Percentiles rank a stretch among this genome's conserved stretches.
Conservation (phyloP, 1,140 invertebrate genomes). For the Cecropterus lyciades region DNA sequence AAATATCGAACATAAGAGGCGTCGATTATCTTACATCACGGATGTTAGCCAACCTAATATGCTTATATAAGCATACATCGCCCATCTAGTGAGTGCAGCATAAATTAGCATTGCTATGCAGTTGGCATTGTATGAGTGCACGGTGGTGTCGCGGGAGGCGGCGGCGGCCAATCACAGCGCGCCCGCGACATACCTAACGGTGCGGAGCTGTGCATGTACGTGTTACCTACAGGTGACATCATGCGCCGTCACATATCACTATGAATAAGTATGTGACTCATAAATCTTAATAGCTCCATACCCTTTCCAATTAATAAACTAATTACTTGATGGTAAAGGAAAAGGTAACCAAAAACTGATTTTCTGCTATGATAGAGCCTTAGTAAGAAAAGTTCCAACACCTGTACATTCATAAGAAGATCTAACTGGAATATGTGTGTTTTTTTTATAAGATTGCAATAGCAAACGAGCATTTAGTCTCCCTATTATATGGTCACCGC, state of each 20-base stretch:
- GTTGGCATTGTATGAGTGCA: conserved; percentile 1
- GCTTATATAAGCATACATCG: not conserved
- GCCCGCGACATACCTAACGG: not conserved
- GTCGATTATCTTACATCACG: conserved; percentile 4
- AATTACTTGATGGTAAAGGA: too few species aligned
- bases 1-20: not conserved
- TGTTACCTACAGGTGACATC: conserved; percentile 1
- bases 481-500: too few species aligned
- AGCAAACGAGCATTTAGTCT: too few species aligned
- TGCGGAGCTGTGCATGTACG: not conserved
- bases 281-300: too few species aligned
- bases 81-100: not conserved
- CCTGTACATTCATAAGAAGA: too few species aligned
- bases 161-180: not conserved
- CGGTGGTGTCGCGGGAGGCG: conserved; percentile 2
- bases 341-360: too few species aligned
- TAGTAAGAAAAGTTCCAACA: too few species aligned
- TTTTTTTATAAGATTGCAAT: too few species aligned
- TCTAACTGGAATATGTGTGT: too few species aligned
- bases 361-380: too few species aligned
- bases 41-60: not conserved
- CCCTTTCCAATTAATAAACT: too few species aligned
- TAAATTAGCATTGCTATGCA: not conserved
- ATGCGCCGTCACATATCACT: not conserved
- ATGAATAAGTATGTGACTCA: too few species aligned